phyloP scores from a whole-genome alignment of 2,113 vertebrate species.

The Megaceryle torquata region DNA sequence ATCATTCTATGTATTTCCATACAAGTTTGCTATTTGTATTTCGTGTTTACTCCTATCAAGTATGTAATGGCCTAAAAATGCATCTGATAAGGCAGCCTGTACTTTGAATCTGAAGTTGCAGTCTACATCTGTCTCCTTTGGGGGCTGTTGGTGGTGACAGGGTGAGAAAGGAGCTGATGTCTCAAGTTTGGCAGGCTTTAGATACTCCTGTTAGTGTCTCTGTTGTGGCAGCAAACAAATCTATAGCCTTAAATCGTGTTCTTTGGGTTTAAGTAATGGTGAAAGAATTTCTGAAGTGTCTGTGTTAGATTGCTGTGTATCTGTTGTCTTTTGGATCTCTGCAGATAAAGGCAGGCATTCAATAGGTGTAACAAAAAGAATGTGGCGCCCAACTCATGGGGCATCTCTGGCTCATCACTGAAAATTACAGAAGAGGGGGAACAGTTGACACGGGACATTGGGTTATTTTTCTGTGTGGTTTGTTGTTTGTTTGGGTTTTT shows the following conservation, averaged over 20 bases:
- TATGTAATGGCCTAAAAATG: background rate
- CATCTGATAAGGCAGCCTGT: background rate
- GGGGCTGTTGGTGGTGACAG: background rate
- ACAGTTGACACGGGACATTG: too few relatives aligned
- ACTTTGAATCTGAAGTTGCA: background rate
- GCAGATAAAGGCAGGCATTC: background rate
- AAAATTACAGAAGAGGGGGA: background rate
- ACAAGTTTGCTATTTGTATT: background rate
- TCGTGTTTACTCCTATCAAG: background rate
- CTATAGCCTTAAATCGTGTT: background rate
- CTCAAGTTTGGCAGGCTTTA: background rate
- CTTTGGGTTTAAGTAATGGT: background rate
- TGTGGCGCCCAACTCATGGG: too few relatives aligned
- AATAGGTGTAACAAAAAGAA: background rate
- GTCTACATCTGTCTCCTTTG: rapidly evolving
- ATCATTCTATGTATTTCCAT: background rate
- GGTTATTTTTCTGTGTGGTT: background rate
- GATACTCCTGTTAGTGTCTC: background rate
- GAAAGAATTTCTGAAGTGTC: background rate
- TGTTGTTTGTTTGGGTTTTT: background rate
- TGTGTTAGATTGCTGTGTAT: background rate
- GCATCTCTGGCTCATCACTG: background rate
- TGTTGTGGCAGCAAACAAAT: background rate
- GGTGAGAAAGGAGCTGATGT: background rate
- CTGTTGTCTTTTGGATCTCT: background rate